Conservation (phyloP, 2,888 invertebrate genomes). For the Trissolcus brochymenae region DNA sequence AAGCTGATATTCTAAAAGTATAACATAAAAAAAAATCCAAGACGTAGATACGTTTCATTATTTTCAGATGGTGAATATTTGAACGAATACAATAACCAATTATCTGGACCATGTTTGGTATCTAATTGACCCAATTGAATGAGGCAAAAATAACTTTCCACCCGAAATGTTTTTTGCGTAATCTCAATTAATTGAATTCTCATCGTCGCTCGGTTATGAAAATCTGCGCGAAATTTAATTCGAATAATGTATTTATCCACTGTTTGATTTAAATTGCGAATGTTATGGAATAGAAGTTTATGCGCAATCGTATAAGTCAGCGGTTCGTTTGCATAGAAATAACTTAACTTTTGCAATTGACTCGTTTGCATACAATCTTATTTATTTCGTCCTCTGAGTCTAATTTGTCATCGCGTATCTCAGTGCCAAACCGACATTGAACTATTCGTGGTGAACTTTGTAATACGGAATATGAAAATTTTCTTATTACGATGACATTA, state of each 20-base stretch:
- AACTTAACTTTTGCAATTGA: too few species aligned
- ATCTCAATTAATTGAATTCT: slow-evolving; percentile 10
- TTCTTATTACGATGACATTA: slow-evolving; percentile 45
- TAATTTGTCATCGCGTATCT: slow-evolving; percentile 27
- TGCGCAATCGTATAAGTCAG: slow-evolving; percentile 1
- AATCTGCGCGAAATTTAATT: background rate
- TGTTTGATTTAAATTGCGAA: background rate
- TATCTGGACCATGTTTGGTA: too few species aligned
- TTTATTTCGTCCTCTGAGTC: slow-evolving; percentile 13
- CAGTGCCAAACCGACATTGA: slow-evolving; percentile 15
- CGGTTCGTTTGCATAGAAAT: slow-evolving; percentile 14
- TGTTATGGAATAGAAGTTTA: background rate
- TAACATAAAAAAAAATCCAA: background rate
- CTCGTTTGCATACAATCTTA: slow-evolving; percentile 4
- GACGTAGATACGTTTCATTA: slow-evolving; percentile 2
- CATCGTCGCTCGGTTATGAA: too few species aligned
- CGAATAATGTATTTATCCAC: background rate
- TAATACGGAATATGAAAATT: slow-evolving; percentile 42
- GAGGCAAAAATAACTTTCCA: background rate
- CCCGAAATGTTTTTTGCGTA: background rate
- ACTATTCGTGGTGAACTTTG: slow-evolving; percentile 23
- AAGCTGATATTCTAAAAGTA: slow-evolving; percentile 20
- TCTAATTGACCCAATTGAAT: too few species aligned
- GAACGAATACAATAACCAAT: too few species aligned
- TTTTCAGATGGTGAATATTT: too few species aligned